phyloP scores from a whole-genome alignment of 2,797 vertebrate genomes.

The Gallinago solitaria region DNA sequence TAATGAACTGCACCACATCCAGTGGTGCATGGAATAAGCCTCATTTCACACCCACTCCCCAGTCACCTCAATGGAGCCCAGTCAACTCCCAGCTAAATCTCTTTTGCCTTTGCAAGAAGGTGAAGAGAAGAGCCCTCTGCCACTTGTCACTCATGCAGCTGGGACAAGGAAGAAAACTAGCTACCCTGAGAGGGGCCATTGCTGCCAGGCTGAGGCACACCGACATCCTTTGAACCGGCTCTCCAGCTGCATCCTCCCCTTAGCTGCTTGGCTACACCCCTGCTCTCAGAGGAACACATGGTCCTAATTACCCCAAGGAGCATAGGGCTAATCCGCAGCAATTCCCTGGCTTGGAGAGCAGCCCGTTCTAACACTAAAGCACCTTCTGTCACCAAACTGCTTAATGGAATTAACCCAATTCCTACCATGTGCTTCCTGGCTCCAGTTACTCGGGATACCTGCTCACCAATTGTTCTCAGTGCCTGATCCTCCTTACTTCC shows the following conservation, averaged over 20 bases:
- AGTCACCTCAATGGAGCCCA: neutral
- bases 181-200: neutral
- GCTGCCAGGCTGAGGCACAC: slow-evolving; percentile 43
- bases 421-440: slow-evolving; percentile 79
- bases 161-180: neutral
- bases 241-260: slow-evolving; percentile 62
- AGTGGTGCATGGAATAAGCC: neutral
- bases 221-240: slow-evolving; percentile 3
- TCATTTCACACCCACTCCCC: neutral
- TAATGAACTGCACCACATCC: neutral
- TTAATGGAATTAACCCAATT: slow-evolving; percentile 88
- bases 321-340: slow-evolving; percentile 79
- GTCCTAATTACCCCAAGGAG: slow-evolving; percentile 83
- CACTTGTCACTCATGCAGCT: neutral
- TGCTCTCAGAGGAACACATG: slow-evolving; percentile 79
- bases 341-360: slow-evolving; percentile 76
- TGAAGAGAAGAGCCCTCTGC: neutral
- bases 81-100: neutral
- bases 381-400: slow-evolving; percentile 87
- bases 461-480: slow-evolving; percentile 75
- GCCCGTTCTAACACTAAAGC: slow-evolving; percentile 81
- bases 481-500: slow-evolving; percentile 64
- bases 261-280: slow-evolving; percentile 70
- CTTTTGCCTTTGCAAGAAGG: neutral
- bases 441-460: slow-evolving; percentile 79